Base-by-base conservation (phyloP, 2,797 vertebrate species). In the Rhinichthys osculus region DNA sequence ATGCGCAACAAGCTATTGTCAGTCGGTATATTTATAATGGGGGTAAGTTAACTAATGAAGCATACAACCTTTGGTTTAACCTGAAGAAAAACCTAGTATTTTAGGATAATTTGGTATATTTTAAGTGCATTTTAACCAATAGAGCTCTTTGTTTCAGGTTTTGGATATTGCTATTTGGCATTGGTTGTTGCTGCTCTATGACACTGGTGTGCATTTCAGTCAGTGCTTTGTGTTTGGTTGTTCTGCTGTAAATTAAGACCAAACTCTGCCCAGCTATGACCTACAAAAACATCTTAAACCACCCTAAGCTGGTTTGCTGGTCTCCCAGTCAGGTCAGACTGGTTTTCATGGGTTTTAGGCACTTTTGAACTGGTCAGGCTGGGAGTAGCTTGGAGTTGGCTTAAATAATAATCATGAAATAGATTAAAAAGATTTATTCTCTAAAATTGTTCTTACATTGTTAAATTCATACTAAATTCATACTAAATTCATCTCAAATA, bases 1-100 rank as follows among this genome's bases (percentile, higher is more conserved):
- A 72, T 78, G 52, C 73, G 64, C 81, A 78, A 78, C 85, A 79
- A 87, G 81, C 74, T 71, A 59, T 83, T 64, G 72, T 86, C 72
- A 44, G 64, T 71, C 38, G 44, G 6, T 17, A 9, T 52, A 33
- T 76, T 69, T 40, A 62, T 72, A 33, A 17, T 33, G 14, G 5
- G 47, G 72, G n/a, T 10, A n/a, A n/a, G n/a, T n/a, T n/a, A 47
- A 3, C 54, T 47, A 27, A 54, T 52, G n/a, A 52, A 8, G 47
- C 82, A 52, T 66, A 23, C 10, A 64, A 33, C 9, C 69, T 21
- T 82, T 42, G 13, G 7, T 38, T 77, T 35, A 71, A 38, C 54
- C 19, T 17, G 16, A 74, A 50, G 57, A 52, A 5, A 54, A 54
- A 19, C 17, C 27, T n/a, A 17, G 1, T 10, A 5, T 67, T 47